These are phyloP conservation scores for Clavelina lepadiformis DNA, from an alignment of 23 tunicate genomes.

Conservation along the genomic window DNA sequence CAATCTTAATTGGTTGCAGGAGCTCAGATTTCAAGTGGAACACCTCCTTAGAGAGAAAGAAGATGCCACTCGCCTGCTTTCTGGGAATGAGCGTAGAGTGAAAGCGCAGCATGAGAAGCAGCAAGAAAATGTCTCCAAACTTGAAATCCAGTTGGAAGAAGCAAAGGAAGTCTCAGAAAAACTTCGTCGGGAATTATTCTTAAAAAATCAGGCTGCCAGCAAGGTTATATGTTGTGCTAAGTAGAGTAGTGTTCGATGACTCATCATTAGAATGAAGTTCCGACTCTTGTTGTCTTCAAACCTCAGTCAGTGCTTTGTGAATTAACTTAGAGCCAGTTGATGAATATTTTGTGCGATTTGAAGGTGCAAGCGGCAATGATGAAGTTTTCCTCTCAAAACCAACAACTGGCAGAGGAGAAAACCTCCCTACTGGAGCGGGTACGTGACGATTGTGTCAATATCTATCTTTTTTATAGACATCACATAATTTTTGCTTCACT, in stretches of 20 bases:
- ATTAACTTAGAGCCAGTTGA: too few relatives aligned
- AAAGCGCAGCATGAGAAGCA: constrained; percentile 42
- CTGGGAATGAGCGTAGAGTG: constrained; percentile 32
- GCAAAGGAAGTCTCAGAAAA: constrained; percentile 31
- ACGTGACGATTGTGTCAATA: background rate
- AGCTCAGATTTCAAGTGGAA: constrained; percentile 17
- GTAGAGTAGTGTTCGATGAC: too few relatives aligned
- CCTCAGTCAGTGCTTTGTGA: too few relatives aligned
- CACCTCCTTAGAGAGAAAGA: constrained; percentile 45
- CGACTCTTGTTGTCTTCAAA: too few relatives aligned
- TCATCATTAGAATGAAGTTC: too few relatives aligned
- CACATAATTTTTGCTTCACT: background rate
- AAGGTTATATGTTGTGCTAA: too few relatives aligned
- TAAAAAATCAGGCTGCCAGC: constrained; percentile 50
- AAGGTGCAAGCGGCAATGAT: constrained; percentile 60
- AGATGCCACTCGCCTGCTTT: constrained; percentile 37
- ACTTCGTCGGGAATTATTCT: constrained; percentile 15
- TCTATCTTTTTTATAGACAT: background rate
- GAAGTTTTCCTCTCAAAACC: constrained; percentile 67
- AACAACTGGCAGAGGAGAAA: constrained; percentile 62
- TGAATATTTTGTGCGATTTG: too few relatives aligned
- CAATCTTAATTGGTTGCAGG: constrained; percentile 13
- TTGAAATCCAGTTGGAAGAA: constrained; percentile 23
- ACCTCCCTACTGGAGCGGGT: constrained; percentile 45
- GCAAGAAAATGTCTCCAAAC: constrained; percentile 18